Conservation (phyloP, 1,140 invertebrate species). For the Pygmarrhopalites habei region DNA sequence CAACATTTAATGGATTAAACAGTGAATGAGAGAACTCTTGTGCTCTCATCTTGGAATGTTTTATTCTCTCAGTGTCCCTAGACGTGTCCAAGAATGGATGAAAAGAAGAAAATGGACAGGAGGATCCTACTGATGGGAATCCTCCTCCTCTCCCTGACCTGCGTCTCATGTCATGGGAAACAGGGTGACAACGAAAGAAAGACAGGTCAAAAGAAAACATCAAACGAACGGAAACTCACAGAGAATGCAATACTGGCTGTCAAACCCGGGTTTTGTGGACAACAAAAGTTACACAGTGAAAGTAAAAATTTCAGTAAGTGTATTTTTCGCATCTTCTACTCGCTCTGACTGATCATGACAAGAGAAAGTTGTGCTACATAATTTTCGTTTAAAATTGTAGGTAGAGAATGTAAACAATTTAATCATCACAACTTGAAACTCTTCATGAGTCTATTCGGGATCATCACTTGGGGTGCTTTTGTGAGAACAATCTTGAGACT, state of each 20-base stretch:
- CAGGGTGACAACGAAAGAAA: no score
- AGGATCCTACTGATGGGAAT: no score
- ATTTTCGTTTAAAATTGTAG: conserved; percentile 1
- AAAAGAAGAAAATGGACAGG: no score
- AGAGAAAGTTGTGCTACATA: background rate
- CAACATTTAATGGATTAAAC: no score
- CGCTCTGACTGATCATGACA: background rate
- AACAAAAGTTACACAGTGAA: background rate
- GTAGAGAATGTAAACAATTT: conserved; percentile 6
- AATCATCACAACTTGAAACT: conserved; percentile 14
- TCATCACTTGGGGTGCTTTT: conserved; percentile 21
- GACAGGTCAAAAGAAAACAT: no score
- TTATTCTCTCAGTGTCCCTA: no score
- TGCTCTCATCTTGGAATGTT: no score
- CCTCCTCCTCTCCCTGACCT: no score
- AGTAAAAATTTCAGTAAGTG: background rate
- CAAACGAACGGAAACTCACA: no score
- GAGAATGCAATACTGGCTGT: background rate
- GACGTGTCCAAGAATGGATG: no score
- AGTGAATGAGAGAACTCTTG: no score
- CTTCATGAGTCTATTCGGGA: conserved; percentile 17
- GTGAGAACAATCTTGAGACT: conserved; percentile 8
- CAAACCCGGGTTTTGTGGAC: background rate
- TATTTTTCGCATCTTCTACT: background rate
- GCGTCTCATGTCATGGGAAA: no score